phyloP scores from a whole-genome alignment of 2,888 invertebrate genomes.

The Oxycera nigricornis region DNA sequence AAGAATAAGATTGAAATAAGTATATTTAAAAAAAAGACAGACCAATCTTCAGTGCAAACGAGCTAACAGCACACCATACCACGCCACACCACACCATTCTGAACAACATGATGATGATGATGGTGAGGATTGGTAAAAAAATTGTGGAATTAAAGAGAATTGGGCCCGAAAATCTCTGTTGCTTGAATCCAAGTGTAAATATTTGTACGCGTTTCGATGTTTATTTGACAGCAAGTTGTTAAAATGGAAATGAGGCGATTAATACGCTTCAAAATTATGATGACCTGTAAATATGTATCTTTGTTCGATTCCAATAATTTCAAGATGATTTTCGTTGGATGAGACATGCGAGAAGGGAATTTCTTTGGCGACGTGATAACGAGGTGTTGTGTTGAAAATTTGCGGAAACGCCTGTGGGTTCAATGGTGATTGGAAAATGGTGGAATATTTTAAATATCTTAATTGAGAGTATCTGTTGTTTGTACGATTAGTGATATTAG shows the following conservation, averaged over 20 bases:
- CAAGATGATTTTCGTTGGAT: not conserved
- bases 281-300: conserved; percentile 20
- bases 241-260: conserved; percentile 48
- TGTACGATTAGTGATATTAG: no score
- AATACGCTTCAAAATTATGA: conserved; percentile 37
- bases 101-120: not conserved
- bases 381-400: not conserved
- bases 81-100: not conserved
- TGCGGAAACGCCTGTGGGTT: not conserved
- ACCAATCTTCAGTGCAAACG: not conserved
- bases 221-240: conserved; percentile 45
- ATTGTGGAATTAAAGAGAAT: not conserved
- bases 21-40: no score
- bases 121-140: not conserved
- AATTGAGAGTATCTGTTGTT: not conserved
- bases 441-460: not conserved
- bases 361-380: not conserved
- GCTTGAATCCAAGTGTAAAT: conserved; percentile 29
- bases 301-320: not conserved
- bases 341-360: not conserved
- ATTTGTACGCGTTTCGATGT: conserved; percentile 35
- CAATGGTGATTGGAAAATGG: not conserved
- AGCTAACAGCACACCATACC: not conserved
- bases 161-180: not conserved
- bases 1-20: no score